Percentiles rank a stretch among this genome's conserved stretches.
phyloP scores from a whole-genome alignment of 2,888 invertebrate species.

The Galerucella pusilla region DNA sequence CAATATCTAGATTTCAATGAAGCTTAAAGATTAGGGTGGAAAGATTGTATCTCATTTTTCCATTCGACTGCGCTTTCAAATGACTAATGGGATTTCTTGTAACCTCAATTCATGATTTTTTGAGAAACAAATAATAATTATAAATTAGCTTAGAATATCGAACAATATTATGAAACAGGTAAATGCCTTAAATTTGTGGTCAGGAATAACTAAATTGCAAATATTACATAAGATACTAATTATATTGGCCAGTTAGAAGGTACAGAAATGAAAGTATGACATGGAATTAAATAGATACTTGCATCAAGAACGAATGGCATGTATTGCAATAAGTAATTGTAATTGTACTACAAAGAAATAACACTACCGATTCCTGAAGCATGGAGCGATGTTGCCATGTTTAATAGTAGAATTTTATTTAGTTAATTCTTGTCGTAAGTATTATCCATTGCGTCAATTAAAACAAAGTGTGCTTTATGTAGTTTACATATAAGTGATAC shows the following conservation, averaged over 20 bases:
- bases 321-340: slow-evolving; percentile 32
- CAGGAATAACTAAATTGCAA: slow-evolving; percentile 16
- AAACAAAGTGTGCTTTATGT: too few relatives aligned
- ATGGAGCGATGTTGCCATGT: slow-evolving; percentile 29
- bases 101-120: too few relatives aligned
- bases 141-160: background rate
- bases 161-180: background rate
- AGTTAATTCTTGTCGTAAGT: background rate
- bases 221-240: slow-evolving; percentile 31
- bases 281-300: slow-evolving; percentile 34
- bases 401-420: background rate
- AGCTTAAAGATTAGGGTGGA: too few relatives aligned
- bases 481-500: too few relatives aligned
- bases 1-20: too few relatives aligned
- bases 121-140: background rate
- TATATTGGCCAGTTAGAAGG: slow-evolving; percentile 24
- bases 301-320: slow-evolving; percentile 39
- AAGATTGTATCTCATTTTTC: too few relatives aligned
- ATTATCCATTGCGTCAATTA: too few relatives aligned
- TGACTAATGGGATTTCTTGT: too few relatives aligned
- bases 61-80: too few relatives aligned
- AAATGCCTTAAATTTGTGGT: slow-evolving; percentile 12
- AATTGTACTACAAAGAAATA: slow-evolving; percentile 27
- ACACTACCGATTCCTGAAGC: slow-evolving; percentile 21
- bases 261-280: slow-evolving; percentile 42